Evolutionary conservation across 23 tunicate genomes (phyloP).

Genomic region (Halocynthia roretzi): DNA sequence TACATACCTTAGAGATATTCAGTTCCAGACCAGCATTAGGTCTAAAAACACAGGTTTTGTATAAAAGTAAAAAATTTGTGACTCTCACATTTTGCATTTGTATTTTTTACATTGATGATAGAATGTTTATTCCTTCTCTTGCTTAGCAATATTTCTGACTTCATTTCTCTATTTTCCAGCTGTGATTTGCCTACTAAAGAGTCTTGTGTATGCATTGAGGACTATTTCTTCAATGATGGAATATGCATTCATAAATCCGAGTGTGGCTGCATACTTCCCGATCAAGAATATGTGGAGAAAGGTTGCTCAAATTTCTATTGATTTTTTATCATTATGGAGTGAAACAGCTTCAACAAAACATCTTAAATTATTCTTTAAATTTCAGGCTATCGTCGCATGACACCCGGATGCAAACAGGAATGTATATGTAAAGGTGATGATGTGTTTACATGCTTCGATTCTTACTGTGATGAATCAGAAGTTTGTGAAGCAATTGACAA

Average conservation of each 20-base stretch:
- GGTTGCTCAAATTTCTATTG: constrained; percentile 17
- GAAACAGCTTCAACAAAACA: not conserved
- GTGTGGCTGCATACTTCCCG: constrained; percentile 37
- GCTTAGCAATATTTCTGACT: not conserved
- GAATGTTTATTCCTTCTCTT: too few relatives aligned
- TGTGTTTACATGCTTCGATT: constrained; percentile 8
- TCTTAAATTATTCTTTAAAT: not conserved
- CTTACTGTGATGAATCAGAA: constrained; percentile 16
- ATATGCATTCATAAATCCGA: constrained; percentile 13
- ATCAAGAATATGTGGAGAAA: constrained; percentile 19
- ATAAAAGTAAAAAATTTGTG: too few relatives aligned
- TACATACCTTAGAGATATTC: not conserved
- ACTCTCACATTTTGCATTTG: too few relatives aligned
- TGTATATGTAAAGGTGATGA: constrained; percentile 22
- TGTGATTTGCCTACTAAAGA: constrained; percentile 27
- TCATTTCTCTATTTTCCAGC: constrained; percentile 12
- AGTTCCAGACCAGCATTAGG: too few relatives aligned
- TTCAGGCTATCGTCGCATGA: constrained; percentile 25
- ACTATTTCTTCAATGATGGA: constrained; percentile 23
- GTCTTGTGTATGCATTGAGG: constrained; percentile 39
- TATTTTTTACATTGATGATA: too few relatives aligned
- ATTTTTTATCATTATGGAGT: not conserved
- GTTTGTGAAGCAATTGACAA: constrained; percentile 14
- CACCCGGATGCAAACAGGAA: constrained; percentile 17
- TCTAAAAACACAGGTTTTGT: too few relatives aligned